Conservation (phyloP, 2,797 vertebrate species). For the Miichthys miiuy region DNA sequence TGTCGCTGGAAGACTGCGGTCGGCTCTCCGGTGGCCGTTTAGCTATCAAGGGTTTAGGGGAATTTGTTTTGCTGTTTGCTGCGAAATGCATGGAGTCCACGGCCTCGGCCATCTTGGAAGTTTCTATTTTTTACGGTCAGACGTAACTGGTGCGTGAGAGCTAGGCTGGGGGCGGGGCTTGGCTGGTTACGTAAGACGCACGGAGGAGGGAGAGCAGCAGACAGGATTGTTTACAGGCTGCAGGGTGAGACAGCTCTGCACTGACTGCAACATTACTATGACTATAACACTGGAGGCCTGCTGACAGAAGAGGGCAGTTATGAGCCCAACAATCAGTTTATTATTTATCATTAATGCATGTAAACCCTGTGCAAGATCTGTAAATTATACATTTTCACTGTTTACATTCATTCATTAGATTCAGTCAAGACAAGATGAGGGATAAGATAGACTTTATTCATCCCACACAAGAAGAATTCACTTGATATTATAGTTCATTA, state of each 20-base stretch:
- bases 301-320: neutral
- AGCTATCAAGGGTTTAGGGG: conserved; percentile 80
- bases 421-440: too few relatives aligned
- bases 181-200: conserved; percentile 58
- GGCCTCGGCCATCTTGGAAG: conserved; percentile 96
- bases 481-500: too few relatives aligned
- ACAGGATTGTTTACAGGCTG: conserved; percentile 61
- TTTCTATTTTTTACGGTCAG: conserved; percentile 95
- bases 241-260: conserved; percentile 26
- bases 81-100: conserved; percentile 86
- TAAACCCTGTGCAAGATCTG: too few relatives aligned
- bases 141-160: conserved; percentile 87
- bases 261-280: neutral
- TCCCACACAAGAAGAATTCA: too few relatives aligned
- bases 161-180: conserved; percentile 74
- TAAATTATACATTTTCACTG: too few relatives aligned
- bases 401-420: too few relatives aligned
- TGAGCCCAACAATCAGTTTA: neutral
- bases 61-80: conserved; percentile 84
- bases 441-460: too few relatives aligned
- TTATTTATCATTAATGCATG: neutral
- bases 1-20: conserved; percentile 83
- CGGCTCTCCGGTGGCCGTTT: conserved; percentile 84
- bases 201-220: conserved; percentile 34
- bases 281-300: neutral